Percentiles rank a stretch among this genome's conserved stretches.
Evolutionary conservation across 2,797 vertebrate genomes (phyloP).

Genomic region (Dermochelys coriacea): DNA sequence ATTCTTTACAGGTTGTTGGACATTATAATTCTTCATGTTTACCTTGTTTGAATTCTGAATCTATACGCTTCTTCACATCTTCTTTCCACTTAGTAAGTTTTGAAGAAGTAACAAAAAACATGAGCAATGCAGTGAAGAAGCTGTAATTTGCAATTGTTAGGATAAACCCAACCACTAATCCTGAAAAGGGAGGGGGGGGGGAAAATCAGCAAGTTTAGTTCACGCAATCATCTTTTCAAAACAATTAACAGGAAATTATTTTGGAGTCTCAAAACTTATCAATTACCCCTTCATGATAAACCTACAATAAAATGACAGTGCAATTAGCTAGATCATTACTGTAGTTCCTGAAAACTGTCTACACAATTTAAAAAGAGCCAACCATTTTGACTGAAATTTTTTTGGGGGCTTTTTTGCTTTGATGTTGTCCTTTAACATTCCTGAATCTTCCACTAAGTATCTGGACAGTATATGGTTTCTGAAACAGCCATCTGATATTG

Average conservation of each 20-base stretch:
- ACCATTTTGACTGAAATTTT: not conserved
- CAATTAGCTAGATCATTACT: not conserved
- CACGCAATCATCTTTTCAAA: not conserved
- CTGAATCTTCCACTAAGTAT: not conserved
- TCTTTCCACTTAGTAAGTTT: slow-evolving; percentile 94
- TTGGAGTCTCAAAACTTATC: not conserved
- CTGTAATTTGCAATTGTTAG: slow-evolving; percentile 95
- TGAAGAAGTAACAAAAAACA: slow-evolving; percentile 94
- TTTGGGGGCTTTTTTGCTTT: not conserved
- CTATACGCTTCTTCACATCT: slow-evolving; percentile 88
- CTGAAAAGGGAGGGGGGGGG: slow-evolving; percentile 71
- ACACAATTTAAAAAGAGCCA: not conserved
- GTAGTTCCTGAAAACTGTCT: not conserved
- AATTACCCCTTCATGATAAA: not conserved
- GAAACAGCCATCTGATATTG: not conserved
- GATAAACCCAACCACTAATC: slow-evolving; percentile 92
- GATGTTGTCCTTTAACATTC: not conserved
- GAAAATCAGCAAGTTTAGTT: not conserved
- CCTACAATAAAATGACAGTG: not conserved
- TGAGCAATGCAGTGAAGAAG: slow-evolving; percentile 91
- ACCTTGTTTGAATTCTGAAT: slow-evolving; percentile 97
- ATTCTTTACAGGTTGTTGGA: not conserved
- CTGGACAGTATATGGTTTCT: not conserved
- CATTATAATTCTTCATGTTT: slow-evolving; percentile 34
- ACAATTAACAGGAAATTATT: not conserved